Percentiles rank a stretch among this genome's conserved stretches.
phyloP scores from a whole-genome alignment of 2,888 invertebrate species.

The Boloria euphrosyne region DNA sequence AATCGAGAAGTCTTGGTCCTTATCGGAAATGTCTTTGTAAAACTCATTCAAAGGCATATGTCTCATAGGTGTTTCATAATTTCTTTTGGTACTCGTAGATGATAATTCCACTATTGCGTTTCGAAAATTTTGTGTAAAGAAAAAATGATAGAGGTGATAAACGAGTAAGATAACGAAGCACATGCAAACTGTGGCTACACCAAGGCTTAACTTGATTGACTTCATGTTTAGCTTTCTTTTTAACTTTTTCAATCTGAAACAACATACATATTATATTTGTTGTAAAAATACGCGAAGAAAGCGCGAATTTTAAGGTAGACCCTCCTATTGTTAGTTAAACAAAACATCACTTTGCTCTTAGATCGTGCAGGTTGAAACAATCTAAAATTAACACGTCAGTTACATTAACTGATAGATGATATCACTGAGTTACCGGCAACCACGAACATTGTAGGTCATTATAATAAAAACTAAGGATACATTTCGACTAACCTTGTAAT shows the following conservation, averaged over 20 bases:
- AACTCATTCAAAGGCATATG: slow-evolving; percentile 55
- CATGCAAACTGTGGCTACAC: slow-evolving; percentile 42
- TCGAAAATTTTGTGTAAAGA: slow-evolving; percentile 29
- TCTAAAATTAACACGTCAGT: slow-evolving; percentile 13
- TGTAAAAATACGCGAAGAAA: no score
- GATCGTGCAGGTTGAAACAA: slow-evolving; percentile 1
- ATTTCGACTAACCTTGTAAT: slow-evolving; percentile 49
- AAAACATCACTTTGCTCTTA: neutral
- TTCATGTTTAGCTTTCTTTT: slow-evolving; percentile 52
- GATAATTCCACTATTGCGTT: slow-evolving; percentile 13
- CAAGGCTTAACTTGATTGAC: slow-evolving; percentile 51
- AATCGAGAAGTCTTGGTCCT: slow-evolving; percentile 48
- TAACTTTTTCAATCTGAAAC: slow-evolving; percentile 58
- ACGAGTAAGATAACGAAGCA: slow-evolving; percentile 41
- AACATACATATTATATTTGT: neutral
- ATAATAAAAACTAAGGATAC: slow-evolving; percentile 28
- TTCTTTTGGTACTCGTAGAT: slow-evolving; percentile 21
- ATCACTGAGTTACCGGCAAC: slow-evolving; percentile 25
- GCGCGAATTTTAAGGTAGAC: no score
- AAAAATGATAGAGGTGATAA: slow-evolving; percentile 52
- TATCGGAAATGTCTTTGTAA: slow-evolving; percentile 46
- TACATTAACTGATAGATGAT: slow-evolving; percentile 18
- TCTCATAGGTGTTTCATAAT: slow-evolving; percentile 48
- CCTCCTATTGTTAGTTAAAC: no score
- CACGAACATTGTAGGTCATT: slow-evolving; percentile 35